Evolutionary conservation across 23 tunicate species (phyloP).

Genomic region (Trididemnum clinides): DNA sequence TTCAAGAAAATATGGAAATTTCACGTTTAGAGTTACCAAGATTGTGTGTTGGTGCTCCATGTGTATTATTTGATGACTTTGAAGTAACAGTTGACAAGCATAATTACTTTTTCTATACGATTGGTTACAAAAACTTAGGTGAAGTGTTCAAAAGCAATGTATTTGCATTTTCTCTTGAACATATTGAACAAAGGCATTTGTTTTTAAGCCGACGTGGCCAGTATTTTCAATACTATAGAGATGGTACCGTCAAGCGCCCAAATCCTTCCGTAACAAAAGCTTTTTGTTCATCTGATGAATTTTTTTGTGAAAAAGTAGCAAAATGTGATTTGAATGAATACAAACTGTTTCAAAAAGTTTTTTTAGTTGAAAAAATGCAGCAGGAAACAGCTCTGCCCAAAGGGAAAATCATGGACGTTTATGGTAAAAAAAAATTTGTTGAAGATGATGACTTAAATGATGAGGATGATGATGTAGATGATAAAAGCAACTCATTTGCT

Average conservation of each 20-base stretch:
- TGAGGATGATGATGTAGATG: no score
- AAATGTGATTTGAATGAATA: slow-evolving; percentile 32
- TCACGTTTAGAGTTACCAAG: background rate
- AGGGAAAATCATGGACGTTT: no score
- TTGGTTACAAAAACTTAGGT: slow-evolving; percentile 27
- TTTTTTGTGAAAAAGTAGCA: slow-evolving; percentile 62
- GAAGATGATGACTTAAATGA: background rate
- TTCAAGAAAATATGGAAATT: background rate
- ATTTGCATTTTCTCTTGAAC: background rate
- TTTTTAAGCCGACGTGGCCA: slow-evolving; percentile 72
- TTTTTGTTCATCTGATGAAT: slow-evolving; percentile 36
- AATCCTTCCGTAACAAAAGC: slow-evolving; percentile 40
- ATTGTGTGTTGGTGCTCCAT: background rate
- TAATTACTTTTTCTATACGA: slow-evolving; percentile 38
- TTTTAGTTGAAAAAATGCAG: background rate
- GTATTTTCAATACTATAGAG: slow-evolving; percentile 26
- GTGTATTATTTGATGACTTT: background rate
- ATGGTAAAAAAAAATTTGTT: background rate
- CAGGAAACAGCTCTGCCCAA: no score
- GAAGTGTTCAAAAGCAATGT: slow-evolving; percentile 23
- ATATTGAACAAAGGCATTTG: slow-evolving; percentile 31
- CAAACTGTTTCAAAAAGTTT: slow-evolving; percentile 26
- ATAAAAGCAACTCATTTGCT: background rate
- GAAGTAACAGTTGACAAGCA: slow-evolving; percentile 12
- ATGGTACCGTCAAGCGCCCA: slow-evolving; percentile 33